Percentiles rank a stretch among this genome's conserved stretches.
Conservation (phyloP, 2,113 vertebrate genomes). For the Abramis brama region DNA sequence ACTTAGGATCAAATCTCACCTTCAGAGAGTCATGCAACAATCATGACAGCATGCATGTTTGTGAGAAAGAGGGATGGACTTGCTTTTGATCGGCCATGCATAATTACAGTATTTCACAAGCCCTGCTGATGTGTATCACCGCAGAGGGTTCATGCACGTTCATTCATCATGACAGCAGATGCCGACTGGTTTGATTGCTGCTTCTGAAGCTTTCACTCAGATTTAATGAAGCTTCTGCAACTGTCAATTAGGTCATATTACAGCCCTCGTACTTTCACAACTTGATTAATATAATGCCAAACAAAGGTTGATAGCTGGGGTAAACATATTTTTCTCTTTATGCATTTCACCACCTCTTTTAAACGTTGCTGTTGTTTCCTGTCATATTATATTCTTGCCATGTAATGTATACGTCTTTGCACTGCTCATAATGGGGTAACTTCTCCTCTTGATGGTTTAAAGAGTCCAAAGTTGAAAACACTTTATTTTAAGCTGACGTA, state of each 20-base stretch:
- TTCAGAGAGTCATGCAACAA: constrained; percentile 47
- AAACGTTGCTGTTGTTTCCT: not conserved
- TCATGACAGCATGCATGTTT: constrained; percentile 47
- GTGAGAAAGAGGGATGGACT: constrained; percentile 26
- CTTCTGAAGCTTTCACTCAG: constrained; percentile 52
- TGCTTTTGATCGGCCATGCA: constrained; percentile 48
- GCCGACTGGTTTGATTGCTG: constrained; percentile 32
- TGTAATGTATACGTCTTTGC: not conserved
- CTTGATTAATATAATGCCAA: constrained; percentile 41
- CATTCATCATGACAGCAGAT: constrained; percentile 53
- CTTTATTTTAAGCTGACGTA: no score
- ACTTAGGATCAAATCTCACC: constrained; percentile 51
- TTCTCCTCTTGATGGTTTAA: not conserved
- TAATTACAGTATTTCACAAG: constrained; percentile 50
- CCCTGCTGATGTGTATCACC: constrained; percentile 47
- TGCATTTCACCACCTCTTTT: not conserved
- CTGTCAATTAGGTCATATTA: constrained; percentile 43
- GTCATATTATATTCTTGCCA: constrained; percentile 22
- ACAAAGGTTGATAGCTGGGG: constrained; percentile 24
- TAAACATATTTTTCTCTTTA: constrained; percentile 29
- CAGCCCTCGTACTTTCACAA: constrained; percentile 27
- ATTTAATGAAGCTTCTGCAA: constrained; percentile 43
- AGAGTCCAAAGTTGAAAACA: no score
- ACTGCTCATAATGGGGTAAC: not conserved
- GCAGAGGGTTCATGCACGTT: constrained; percentile 28